phyloP scores from a whole-genome alignment of 2,888 invertebrate species.

The Erebia epiphron region DNA sequence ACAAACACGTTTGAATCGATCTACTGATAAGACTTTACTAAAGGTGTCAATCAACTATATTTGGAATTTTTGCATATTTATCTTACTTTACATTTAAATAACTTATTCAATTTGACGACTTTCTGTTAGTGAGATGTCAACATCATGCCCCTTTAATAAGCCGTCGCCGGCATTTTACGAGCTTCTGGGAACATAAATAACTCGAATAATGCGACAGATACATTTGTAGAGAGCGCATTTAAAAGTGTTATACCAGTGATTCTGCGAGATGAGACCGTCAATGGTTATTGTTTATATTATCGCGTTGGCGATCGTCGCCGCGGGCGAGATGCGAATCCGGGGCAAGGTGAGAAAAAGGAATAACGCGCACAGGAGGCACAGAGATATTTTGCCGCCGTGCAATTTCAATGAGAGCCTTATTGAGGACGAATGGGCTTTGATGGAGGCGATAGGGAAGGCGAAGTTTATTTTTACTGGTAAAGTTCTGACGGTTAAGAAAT shows the following conservation, averaged over 20 bases:
- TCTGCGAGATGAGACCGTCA: constrained; percentile 69
- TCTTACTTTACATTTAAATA: constrained; percentile 37
- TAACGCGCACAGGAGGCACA: constrained; percentile 66
- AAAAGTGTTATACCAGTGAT: constrained; percentile 65
- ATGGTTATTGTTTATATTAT: constrained; percentile 75
- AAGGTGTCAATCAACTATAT: constrained; percentile 3
- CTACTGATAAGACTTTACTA: not conserved
- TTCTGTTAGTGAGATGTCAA: constrained; percentile 75
- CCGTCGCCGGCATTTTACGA: constrained; percentile 63
- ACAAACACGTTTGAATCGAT: constrained; percentile 53
- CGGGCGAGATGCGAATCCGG: constrained; percentile 72
- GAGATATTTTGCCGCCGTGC: constrained; percentile 72
- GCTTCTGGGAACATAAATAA: constrained; percentile 70
- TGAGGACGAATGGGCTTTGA: constrained; percentile 77
- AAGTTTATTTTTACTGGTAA: constrained; percentile 80
- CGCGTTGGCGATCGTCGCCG: constrained; percentile 68
- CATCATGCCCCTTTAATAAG: constrained; percentile 68
- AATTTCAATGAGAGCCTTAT: constrained; percentile 79
- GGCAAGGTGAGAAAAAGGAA: constrained; percentile 78
- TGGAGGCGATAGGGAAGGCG: constrained; percentile 77
- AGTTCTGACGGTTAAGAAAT: constrained; percentile 74
- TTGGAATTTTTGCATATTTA: constrained; percentile 18
- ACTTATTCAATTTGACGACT: constrained; percentile 63
- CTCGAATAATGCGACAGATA: constrained; percentile 77
- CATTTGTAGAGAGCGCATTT: constrained; percentile 66